These are phyloP conservation scores for Zonitis immaculata DNA, from an alignment of 2,888 invertebrate genomes.

Conservation along the genomic window DNA sequence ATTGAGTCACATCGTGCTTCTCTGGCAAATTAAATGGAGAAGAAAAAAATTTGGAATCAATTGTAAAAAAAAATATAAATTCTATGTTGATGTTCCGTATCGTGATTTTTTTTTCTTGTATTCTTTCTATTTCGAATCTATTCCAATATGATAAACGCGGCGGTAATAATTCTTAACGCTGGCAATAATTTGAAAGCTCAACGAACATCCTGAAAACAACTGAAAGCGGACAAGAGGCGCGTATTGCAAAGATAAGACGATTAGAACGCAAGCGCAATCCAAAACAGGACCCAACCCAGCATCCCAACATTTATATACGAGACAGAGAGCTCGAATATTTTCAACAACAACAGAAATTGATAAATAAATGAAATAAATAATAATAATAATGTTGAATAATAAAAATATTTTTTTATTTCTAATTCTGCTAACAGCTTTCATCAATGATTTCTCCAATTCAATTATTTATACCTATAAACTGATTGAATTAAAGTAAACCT, in stretches of 20 bases:
- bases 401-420: not conserved
- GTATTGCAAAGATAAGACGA: slow-evolving; percentile 17
- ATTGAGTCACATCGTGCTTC: slow-evolving; percentile 13
- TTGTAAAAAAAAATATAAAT: not conserved
- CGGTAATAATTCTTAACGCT: slow-evolving; percentile 7
- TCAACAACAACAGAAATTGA: not conserved
- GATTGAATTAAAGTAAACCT: too few relatives aligned
- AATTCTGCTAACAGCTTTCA: not conserved
- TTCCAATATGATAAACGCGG: not conserved
- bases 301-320: slow-evolving; percentile 12
- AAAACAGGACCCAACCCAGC: slow-evolving; percentile 19
- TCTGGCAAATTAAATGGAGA: slow-evolving; percentile 6
- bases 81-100: not conserved
- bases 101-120: not conserved
- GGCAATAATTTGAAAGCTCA: slow-evolving; percentile 18
- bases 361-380: not conserved
- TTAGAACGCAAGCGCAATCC: slow-evolving; percentile 16
- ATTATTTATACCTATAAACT: not conserved
- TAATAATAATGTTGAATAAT: not conserved
- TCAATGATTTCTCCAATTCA: not conserved
- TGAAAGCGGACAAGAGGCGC: slow-evolving; percentile 21
- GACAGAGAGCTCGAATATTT: not conserved
- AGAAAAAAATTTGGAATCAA: not conserved
- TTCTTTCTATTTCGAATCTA: not conserved
- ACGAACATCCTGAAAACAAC: slow-evolving; percentile 22